A percentile compares a stretch with the other conserved stretches of the same genome.
These are phyloP conservation scores for Allobates femoralis DNA, from an alignment of 2,797 vertebrate species.

Conservation along the genomic window DNA sequence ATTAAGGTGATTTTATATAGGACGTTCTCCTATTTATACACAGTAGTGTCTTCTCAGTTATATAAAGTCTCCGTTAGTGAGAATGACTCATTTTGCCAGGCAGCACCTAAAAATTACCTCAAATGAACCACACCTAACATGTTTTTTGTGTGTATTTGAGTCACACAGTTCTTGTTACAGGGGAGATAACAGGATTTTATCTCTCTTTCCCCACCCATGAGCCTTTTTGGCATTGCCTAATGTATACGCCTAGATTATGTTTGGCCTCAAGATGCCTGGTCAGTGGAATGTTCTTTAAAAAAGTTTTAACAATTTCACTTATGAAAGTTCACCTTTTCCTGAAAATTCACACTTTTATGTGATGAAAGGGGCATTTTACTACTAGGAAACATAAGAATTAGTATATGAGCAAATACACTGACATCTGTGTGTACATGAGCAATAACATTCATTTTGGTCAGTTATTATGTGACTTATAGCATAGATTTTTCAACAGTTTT, in stretches of 20 bases:
- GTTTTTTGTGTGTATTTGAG: conserved; percentile 30
- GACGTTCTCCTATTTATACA: neutral
- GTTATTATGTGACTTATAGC: too few relatives aligned
- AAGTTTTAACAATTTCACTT: neutral
- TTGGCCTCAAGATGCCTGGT: neutral
- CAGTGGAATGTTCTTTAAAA: neutral
- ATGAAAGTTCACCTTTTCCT: too few relatives aligned
- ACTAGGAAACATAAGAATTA: too few relatives aligned
- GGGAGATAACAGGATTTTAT: conserved; percentile 39
- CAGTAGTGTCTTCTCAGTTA: neutral
- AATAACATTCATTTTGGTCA: too few relatives aligned
- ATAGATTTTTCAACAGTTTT: too few relatives aligned
- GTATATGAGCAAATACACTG: too few relatives aligned
- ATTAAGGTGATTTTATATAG: neutral
- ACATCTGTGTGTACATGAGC: too few relatives aligned
- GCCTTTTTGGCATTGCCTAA: neutral
- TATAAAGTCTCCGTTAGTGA: neutral
- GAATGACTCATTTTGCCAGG: conserved; percentile 40
- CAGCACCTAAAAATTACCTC: conserved; percentile 44
- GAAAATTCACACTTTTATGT: neutral
- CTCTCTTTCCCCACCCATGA: conserved; percentile 21
- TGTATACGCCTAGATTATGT: conserved; percentile 5
- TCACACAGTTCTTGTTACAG: conserved; percentile 32
- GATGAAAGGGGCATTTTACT: too few relatives aligned
- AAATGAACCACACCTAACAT: conserved; percentile 30